phyloP scores from a whole-genome alignment of 2,888 invertebrate species.

The Tyria jacobaeae region DNA sequence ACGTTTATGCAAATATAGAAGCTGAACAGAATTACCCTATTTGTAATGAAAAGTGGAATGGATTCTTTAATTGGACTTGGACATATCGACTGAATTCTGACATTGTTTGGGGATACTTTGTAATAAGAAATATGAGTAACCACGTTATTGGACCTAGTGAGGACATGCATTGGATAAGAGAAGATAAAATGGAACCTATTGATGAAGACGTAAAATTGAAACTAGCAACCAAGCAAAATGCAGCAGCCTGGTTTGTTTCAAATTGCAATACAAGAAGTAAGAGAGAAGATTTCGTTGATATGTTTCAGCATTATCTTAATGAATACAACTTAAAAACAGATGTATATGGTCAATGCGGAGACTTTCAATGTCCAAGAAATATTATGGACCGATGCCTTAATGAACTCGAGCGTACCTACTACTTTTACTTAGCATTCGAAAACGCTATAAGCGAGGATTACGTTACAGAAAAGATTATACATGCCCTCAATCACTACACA shows the following conservation, averaged over 20 bases:
- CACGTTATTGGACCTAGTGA: slow-evolving; percentile 61
- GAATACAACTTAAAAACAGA: slow-evolving; percentile 62
- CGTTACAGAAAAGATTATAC: slow-evolving; percentile 72
- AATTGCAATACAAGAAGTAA: slow-evolving; percentile 64
- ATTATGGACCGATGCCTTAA: slow-evolving; percentile 61
- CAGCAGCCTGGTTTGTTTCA: slow-evolving; percentile 72
- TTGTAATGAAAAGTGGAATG: slow-evolving; percentile 57
- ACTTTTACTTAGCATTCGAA: slow-evolving; percentile 76
- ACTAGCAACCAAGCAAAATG: slow-evolving; percentile 54
- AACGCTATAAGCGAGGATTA: slow-evolving; percentile 75
- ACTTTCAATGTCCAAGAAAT: slow-evolving; percentile 58
- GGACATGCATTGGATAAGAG: slow-evolving; percentile 57
- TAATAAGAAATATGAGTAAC: slow-evolving; percentile 57
- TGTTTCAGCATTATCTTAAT: slow-evolving; percentile 53
- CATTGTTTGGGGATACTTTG: slow-evolving; percentile 67
- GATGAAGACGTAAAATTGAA: slow-evolving; percentile 44
- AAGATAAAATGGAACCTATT: slow-evolving; percentile 52
- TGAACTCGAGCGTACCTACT: slow-evolving; percentile 63
- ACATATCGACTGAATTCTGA: slow-evolving; percentile 73
- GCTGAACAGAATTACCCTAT: slow-evolving; percentile 65
- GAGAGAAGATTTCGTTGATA: slow-evolving; percentile 60
- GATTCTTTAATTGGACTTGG: slow-evolving; percentile 78
- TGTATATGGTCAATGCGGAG: slow-evolving; percentile 68
- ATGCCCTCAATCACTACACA: slow-evolving; percentile 85
- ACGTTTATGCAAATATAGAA: slow-evolving; percentile 71